These are phyloP conservation scores for Elanoides forficatus DNA, from an alignment of 2,113 vertebrate species.

Conservation along the genomic window DNA sequence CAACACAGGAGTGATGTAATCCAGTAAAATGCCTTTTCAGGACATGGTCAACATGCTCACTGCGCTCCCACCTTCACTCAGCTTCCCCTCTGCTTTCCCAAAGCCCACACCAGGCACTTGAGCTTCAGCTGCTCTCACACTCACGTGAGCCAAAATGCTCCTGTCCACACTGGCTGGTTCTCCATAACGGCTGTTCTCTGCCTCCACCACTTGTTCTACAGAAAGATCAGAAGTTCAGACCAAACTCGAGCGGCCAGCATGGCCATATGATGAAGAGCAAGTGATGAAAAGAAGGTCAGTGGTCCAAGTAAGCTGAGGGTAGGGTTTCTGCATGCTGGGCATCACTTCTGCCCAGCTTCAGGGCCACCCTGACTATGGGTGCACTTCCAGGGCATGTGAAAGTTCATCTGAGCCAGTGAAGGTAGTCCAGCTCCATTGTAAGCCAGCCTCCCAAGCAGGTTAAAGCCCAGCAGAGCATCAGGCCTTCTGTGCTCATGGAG, in stretches of 20 bases:
- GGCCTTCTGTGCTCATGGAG: not conserved
- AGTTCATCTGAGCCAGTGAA: not conserved
- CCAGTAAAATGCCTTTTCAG: not conserved
- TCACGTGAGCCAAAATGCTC: not conserved
- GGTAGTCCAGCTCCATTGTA: not conserved
- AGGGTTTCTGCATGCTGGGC: not conserved
- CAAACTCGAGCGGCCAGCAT: not conserved
- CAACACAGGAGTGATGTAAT: not conserved
- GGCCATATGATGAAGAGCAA: not conserved
- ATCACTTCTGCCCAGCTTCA: not conserved
- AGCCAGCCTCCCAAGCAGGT: not conserved
- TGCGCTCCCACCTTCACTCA: not conserved
- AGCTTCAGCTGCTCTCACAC: not conserved
- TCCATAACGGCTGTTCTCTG: not conserved
- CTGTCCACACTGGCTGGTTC: not conserved
- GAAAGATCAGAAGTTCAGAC: not conserved
- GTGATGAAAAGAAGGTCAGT: not conserved
- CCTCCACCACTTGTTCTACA: not conserved
- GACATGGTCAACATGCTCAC: not conserved
- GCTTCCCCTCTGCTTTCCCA: not conserved
- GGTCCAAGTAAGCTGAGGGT: not conserved
- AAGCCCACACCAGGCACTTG: not conserved
- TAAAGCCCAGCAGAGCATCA: not conserved
- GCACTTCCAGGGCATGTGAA: accelerated
- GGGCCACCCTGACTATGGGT: not conserved